Evolutionary conservation across 2,113 vertebrate genomes (phyloP), one percentile per base, ranked within the genome.

Genomic region (Menidia beryllina): DNA sequence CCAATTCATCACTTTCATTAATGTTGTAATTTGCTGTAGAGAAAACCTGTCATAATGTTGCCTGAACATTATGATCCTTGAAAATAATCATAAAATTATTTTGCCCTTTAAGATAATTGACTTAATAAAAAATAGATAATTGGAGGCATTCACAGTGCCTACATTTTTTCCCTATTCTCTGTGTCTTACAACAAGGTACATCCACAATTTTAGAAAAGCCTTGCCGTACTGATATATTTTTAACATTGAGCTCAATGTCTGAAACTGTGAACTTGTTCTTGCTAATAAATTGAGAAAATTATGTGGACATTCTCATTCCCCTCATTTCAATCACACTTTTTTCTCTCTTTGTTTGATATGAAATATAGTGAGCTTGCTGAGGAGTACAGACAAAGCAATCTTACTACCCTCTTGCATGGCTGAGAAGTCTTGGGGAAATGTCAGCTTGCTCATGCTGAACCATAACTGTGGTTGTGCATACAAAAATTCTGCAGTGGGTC

Each of bases 351-450:
- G 1, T 51, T 72, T 48, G 47, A 56, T 8, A 30, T 36, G 69
- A 64, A 19, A n/a, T 5, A 6, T 59, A 9, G 8, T 49, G 21
- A 20, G 12, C 38, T n/a, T 56, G 17, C 64, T 47, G 27, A 72
- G 20, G 21, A 26, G 47, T 43, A 39, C 26, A 64, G 39, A 67
- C 21, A 45, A n/a, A 58, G 48, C 14, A 39, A 21, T 69, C 63
- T 51, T 5, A 47, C 30, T n/a, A 43, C 55, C 24, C 47, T 30
- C 47, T 21, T 58, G 69, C 65, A 55, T 60, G 70, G 62, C 62
- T 64, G 52, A 45, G 3, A 52, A 30, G 38, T 72, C 74, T 48
- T 58, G 7, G 27, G 75, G 52, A 81, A 85, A 81, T 81, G 77
- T 73, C 77, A 79, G 76, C 51, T 27, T 26, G 25, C 9, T 66